Conservation (phyloP, 2,797 vertebrate genomes). For the Alectoris magna region DNA sequence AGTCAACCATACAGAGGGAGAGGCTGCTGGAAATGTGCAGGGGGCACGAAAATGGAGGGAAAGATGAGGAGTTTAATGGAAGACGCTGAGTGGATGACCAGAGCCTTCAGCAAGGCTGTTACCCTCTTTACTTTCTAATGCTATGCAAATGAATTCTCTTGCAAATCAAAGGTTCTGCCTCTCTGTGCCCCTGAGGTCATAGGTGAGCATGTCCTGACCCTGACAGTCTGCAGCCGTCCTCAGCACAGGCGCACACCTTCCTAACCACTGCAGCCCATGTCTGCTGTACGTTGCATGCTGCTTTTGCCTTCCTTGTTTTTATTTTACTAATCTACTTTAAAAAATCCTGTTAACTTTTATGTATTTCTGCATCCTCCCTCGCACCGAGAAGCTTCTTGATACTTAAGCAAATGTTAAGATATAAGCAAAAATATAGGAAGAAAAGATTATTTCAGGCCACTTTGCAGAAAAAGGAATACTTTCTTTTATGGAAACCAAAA, state of each 20-base stretch:
- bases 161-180: conserved; percentile 2
- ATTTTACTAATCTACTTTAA: not conserved
- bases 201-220: conserved; percentile 19
- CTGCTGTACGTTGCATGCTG: not conserved
- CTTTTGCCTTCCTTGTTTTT: not conserved
- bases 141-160: conserved; percentile 25
- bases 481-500: conserved; percentile 12
- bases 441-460: not conserved
- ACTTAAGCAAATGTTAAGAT: not conserved
- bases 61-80: not conserved
- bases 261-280: not conserved
- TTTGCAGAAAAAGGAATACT: conserved; percentile 10
- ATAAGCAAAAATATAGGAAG: not conserved
- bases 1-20: not conserved
- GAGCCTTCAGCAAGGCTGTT: not conserved
- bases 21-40: not conserved
- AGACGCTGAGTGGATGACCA: not conserved
- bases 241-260: not conserved
- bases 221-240: not conserved
- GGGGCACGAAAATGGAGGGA: not conserved
- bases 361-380: not conserved
- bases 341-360: not conserved
- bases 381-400: not conserved
- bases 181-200: not conserved
- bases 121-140: not conserved